Conservation (phyloP, 2,797 vertebrate species). For the Myiotriccus ornatus region DNA sequence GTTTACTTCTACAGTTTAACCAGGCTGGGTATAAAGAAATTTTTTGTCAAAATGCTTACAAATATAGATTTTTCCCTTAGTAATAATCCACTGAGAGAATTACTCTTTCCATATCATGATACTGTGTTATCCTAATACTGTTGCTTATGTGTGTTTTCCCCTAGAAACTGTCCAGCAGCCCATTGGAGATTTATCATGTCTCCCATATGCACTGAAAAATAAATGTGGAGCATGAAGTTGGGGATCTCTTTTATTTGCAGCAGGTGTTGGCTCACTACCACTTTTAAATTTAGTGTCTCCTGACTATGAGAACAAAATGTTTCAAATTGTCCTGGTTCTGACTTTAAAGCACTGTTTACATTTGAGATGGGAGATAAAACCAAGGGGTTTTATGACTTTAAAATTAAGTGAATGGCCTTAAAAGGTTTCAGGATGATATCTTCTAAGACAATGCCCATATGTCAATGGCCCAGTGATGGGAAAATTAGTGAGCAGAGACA, state of each 20-base stretch:
- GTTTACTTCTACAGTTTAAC: not conserved
- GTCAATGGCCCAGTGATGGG: not conserved
- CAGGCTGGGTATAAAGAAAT: not conserved
- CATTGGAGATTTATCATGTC: not conserved
- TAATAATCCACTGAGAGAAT: not conserved
- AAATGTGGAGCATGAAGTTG: not conserved
- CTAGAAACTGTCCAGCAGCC: not conserved
- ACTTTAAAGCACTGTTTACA: not conserved
- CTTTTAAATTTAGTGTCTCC: conserved; percentile 37
- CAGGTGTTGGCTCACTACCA: conserved; percentile 31
- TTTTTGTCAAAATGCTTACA: not conserved
- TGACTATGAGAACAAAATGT: conserved; percentile 27
- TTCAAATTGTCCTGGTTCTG: not conserved
- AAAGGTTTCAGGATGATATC: not conserved
- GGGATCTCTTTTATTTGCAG: conserved; percentile 3
- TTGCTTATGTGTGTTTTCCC: not conserved
- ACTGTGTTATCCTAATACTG: not conserved
- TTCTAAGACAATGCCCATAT: not conserved
- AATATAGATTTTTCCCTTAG: not conserved
- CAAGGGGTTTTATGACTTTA: not conserved
- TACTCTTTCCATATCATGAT: not conserved
- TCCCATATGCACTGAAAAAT: conserved; percentile 7
- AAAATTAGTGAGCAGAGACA: not conserved
- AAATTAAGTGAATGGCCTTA: not conserved
- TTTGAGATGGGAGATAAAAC: not conserved